phyloP scores from a whole-genome alignment of 2,113 vertebrate genomes.

The Microtus pennsylvanicus region DNA sequence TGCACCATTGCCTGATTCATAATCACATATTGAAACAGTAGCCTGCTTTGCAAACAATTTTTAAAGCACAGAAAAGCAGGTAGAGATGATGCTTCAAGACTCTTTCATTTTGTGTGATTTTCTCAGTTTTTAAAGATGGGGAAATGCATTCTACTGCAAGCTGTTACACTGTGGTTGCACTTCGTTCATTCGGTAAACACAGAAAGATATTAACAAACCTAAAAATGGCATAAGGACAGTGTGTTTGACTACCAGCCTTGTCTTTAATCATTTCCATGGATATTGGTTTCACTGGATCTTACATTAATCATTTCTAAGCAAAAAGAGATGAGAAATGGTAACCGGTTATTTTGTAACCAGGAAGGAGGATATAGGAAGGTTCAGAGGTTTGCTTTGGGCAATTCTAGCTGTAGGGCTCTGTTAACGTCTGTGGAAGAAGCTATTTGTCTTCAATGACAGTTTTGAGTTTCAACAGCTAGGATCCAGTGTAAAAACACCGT shows the following conservation, averaged over 20 bases:
- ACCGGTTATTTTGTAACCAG: conserved; percentile 68
- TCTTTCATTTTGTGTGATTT: background rate
- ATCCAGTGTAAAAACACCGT: conserved; percentile 43
- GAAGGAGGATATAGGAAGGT: conserved; percentile 68
- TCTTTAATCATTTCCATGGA: conserved; percentile 69
- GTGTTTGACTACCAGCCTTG: conserved; percentile 39
- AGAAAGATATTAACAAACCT: conserved; percentile 40
- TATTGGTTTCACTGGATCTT: conserved; percentile 55
- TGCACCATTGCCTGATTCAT: background rate
- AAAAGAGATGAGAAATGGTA: conserved; percentile 63
- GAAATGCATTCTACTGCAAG: background rate
- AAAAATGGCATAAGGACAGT: background rate
- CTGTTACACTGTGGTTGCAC: background rate
- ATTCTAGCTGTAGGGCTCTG: conserved; percentile 39
- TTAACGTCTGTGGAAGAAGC: conserved; percentile 63
- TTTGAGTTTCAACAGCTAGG: conserved; percentile 62
- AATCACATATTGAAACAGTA: background rate
- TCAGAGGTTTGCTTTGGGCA: conserved; percentile 65
- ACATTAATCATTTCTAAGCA: conserved; percentile 71
- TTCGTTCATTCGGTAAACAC: conserved; percentile 33
- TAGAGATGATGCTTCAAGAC: background rate
- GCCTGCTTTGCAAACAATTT: background rate
- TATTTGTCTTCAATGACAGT: conserved; percentile 76
- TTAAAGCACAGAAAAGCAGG: background rate
- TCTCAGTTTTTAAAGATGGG: background rate